Evolutionary conservation across 2,113 vertebrate genomes (phyloP).

Genomic region (Danionella cerebrum): DNA sequence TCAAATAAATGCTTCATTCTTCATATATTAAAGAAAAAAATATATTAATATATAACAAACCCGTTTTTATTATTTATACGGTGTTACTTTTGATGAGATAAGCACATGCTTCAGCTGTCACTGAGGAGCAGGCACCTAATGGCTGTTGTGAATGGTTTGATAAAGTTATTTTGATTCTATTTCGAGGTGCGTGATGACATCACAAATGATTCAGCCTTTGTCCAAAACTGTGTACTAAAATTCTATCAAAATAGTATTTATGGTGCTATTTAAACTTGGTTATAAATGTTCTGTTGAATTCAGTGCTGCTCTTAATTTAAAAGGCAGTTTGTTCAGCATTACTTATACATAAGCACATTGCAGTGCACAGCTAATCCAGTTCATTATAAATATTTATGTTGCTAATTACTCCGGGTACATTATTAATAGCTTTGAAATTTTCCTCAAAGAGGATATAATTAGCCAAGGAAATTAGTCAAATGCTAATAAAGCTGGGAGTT

Average conservation of each 20-base stretch:
- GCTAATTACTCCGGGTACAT: conserved; percentile 65
- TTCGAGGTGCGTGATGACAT: no score
- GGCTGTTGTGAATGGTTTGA: no score
- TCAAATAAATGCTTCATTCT: no score
- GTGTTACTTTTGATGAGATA: no score
- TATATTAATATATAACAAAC: no score
- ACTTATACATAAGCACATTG: not conserved
- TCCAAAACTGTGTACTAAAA: no score
- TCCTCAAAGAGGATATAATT: conserved; percentile 64
- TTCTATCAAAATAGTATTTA: not conserved
- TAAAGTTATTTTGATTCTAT: no score
- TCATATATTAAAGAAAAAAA: no score
- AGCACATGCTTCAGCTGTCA: no score
- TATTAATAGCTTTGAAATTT: conserved; percentile 65
- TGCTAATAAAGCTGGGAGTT: conserved; percentile 61
- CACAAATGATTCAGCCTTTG: no score
- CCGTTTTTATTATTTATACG: no score
- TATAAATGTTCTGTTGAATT: conserved; percentile 1
- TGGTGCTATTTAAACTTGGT: not conserved
- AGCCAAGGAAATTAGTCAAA: conserved; percentile 64
- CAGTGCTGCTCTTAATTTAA: not conserved
- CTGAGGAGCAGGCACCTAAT: no score
- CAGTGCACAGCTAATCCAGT: conserved; percentile 38
- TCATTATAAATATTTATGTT: conserved; percentile 64
- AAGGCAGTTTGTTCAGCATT: not conserved